Percentiles rank a stretch among this genome's conserved stretches.
phyloP scores from a whole-genome alignment of 2,888 invertebrate species.

The Busseola fusca region DNA sequence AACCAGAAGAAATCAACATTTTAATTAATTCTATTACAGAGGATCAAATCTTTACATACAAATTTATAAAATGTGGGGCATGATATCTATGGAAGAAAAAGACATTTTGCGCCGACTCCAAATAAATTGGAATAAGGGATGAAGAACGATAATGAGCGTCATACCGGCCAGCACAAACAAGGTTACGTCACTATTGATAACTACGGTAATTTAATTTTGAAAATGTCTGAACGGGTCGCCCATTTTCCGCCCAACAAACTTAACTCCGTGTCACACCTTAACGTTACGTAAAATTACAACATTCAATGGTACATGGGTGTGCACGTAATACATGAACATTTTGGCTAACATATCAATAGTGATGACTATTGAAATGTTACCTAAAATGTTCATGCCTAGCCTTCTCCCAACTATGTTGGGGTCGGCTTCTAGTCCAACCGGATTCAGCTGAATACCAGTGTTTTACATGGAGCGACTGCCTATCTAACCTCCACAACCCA shows the following conservation, averaged over 20 bases:
- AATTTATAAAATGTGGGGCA: background rate
- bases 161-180: background rate
- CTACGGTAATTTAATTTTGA: conserved; percentile 28
- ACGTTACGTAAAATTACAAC: conserved; percentile 47
- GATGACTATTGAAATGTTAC: too few species aligned
- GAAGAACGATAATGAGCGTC: background rate
- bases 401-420: too few species aligned
- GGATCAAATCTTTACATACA: background rate
- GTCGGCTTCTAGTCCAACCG: too few species aligned
- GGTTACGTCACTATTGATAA: conserved; percentile 13
- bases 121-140: background rate
- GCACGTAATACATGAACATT: conserved; percentile 47
- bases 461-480: too few species aligned
- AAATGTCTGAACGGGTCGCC: conserved; percentile 4
- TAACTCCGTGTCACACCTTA: conserved; percentile 39
- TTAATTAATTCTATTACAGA: background rate
- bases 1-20: background rate
- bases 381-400: too few species aligned
- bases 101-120: background rate
- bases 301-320: conserved; percentile 43
- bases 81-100: background rate
- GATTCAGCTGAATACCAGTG: too few species aligned
- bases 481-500: too few species aligned
- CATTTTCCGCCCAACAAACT: conserved; percentile 14
- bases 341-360: conserved; percentile 35